A percentile compares a stretch with the other conserved stretches of the same genome.
Conservation (phyloP, 1,140 invertebrate species). For the Globodera rostochiensis region DNA sequence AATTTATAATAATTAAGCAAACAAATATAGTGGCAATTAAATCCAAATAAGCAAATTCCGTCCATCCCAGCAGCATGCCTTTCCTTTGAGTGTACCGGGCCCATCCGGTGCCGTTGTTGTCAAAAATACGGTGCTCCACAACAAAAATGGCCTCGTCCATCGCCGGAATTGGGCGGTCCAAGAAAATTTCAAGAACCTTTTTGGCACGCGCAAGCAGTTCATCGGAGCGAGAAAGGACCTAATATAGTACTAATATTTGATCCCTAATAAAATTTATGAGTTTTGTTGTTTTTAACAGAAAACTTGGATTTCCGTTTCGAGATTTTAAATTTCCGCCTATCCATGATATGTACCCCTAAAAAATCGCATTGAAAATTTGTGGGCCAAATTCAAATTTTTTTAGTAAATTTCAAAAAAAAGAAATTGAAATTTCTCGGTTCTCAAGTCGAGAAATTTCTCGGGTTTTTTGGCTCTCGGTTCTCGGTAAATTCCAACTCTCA, state of each 20-base stretch:
- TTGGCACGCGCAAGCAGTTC: not conserved
- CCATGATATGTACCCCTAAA: too few relatives aligned
- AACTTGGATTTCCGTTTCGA: not conserved
- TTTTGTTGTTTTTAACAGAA: not conserved
- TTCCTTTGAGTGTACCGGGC: not conserved
- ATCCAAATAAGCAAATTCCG: slow-evolving; percentile 14
- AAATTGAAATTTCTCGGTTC: too few relatives aligned
- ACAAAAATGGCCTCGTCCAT: slow-evolving; percentile 18
- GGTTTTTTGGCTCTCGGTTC: too few relatives aligned
- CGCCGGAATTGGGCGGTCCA: slow-evolving; percentile 15
- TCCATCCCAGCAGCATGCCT: slow-evolving; percentile 17
- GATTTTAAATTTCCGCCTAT: too few relatives aligned
- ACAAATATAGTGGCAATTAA: slow-evolving; percentile 10
- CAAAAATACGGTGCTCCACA: not conserved
- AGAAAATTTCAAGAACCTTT: slow-evolving; percentile 10
- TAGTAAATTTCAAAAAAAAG: too few relatives aligned
- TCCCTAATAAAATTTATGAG: not conserved
- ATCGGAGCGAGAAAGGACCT: slow-evolving; percentile 16
- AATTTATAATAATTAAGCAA: slow-evolving; percentile 9
- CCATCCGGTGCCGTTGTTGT: not conserved
- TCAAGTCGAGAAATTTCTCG: too few relatives aligned
- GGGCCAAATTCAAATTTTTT: too few relatives aligned
- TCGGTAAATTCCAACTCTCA: too few relatives aligned
- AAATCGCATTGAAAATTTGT: not conserved
- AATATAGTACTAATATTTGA: not conserved